A percentile compares a stretch with the other conserved stretches of the same genome.
These are phyloP conservation scores for Conus betulinus DNA, from an alignment of 1,140 invertebrate genomes.

Conservation along the genomic window DNA sequence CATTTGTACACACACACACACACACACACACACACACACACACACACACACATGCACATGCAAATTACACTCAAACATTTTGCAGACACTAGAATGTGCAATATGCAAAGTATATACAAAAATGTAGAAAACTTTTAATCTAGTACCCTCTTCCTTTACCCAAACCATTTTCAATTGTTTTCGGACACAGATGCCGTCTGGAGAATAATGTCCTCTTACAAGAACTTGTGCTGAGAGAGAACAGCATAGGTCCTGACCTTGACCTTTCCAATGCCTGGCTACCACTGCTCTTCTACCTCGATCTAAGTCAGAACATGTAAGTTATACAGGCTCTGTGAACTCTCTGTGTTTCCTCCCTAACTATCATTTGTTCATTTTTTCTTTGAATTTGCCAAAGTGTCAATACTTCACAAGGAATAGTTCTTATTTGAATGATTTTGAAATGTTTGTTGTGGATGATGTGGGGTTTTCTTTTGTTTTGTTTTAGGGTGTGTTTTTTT, in stretches of 20 bases:
- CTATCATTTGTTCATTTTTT: neutral
- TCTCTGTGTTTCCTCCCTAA: too few species aligned
- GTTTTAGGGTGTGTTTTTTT: too few species aligned
- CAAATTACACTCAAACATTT: too few species aligned
- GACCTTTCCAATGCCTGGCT: constrained; percentile 59
- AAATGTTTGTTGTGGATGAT: too few species aligned
- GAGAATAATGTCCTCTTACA: constrained; percentile 69
- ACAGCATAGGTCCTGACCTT: constrained; percentile 65
- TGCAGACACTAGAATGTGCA: too few species aligned
- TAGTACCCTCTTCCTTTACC: too few species aligned
- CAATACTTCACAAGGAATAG: neutral
- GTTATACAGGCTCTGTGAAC: neutral
- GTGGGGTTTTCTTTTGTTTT: too few species aligned
- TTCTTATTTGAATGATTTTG: neutral
- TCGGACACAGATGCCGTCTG: constrained; percentile 60
- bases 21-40: too few species aligned
- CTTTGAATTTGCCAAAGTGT: neutral
- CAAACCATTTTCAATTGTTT: neutral
- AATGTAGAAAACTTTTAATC: too few species aligned
- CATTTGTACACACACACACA: too few species aligned
- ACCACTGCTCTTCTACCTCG: constrained; percentile 59
- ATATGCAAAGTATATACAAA: too few species aligned
- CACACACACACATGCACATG: too few species aligned
- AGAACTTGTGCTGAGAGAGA: constrained; percentile 64
- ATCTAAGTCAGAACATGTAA: constrained; percentile 67